Evolutionary conservation across 2,888 invertebrate genomes (phyloP).

Genomic region (Busseola fusca): DNA sequence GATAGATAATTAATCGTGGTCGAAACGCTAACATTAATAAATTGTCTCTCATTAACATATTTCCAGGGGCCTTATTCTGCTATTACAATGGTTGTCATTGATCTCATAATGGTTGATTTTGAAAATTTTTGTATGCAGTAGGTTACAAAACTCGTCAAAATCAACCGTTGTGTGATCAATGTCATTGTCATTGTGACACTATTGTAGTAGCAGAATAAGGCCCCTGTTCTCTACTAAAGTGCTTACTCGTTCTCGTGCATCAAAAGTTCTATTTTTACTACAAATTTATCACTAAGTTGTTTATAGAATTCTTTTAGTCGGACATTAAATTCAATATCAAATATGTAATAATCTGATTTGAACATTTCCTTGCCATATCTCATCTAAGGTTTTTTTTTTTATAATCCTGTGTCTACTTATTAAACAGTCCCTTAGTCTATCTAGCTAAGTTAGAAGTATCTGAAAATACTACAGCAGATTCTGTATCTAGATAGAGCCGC

Average conservation of each 20-base stretch:
- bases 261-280: neutral
- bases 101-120: too few species aligned
- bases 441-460: slow-evolving; percentile 7
- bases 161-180: too few species aligned
- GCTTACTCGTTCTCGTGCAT: neutral
- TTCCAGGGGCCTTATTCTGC: too few species aligned
- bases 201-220: too few species aligned
- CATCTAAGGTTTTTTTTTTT: slow-evolving; percentile 2
- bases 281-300: neutral
- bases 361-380: too few species aligned
- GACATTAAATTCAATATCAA: slow-evolving; percentile 17
- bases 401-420: slow-evolving; percentile 22
- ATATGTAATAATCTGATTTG: too few species aligned
- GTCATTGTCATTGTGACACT: too few species aligned
- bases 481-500: slow-evolving; percentile 78
- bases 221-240: neutral
- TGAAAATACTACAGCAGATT: slow-evolving; percentile 70
- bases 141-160: too few species aligned
- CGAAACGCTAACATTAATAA: neutral
- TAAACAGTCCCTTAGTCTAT: slow-evolving; percentile 9
- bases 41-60: neutral
- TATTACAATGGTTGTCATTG: too few species aligned
- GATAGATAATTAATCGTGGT: neutral
- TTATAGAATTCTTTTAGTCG: neutral
- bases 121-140: too few species aligned